Evolutionary conservation across 2,797 vertebrate genomes (phyloP), one percentile per base, ranked within the genome.

Genomic region (Neoniphon sammara): DNA sequence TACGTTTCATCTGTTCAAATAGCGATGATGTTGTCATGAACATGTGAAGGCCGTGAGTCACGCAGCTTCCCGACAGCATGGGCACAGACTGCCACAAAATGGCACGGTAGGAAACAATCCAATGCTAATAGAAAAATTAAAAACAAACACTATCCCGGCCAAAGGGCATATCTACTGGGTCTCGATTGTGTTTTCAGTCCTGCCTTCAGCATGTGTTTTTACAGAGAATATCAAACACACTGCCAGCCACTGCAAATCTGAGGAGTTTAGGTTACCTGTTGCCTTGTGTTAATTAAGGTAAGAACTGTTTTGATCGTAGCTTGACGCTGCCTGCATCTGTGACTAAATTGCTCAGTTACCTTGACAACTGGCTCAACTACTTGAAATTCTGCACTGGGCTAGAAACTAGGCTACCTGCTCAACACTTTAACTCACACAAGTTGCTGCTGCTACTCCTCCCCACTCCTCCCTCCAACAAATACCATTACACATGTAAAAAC

Each of bases 11-110:
- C 30, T 31, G 52, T 54, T 57, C 44, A 52, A 46, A 78, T 54
- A 64, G 70, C 25, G 42, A 14, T 44, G 1, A 31, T n/a, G 21
- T n/a, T 25, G 39, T 31, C 39, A 57, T 30, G 53, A 42, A 67
- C 67, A 42, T 61, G 68, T 80, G 59, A 75, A 55, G 79, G 66
- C 76, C 55, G 55, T 65, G 59, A 68, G 42, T 52, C 72, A 66
- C 20, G 17, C 58, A 54, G 63, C 58, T 70, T 73, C 62, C 82
- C 50, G 59, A 50, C 64, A 64, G 68, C 21, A 59, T 47, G 63
- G 44, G 18, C 68, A 74, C 66, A 69, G 18, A 70, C 60, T 18
- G 20, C 47, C 62, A 60, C 55, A 59, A 68, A 75, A 53, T 47
- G 59, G 17, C 80, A 73, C 52, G 44, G 59, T 47, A 20, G 18